Base-by-base conservation (phyloP, 2,888 invertebrate genomes). In the Stenoptilia bipunctidactyla region DNA sequence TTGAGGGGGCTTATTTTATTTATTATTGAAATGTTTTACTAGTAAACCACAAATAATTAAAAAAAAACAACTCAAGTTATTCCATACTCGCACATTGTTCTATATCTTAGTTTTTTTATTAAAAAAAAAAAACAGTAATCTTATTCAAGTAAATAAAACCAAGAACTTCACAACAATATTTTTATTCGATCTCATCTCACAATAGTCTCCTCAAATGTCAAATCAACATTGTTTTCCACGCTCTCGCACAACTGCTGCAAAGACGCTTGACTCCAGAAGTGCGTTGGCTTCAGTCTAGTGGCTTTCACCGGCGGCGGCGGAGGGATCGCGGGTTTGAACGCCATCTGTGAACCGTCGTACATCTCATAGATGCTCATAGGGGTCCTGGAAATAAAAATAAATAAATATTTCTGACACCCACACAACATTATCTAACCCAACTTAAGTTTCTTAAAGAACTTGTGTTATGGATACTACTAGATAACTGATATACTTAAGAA, bases 291-390 rank as follows among this genome's bases (percentile, higher is more conserved):
- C 46, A 66, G 75, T 35, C 73, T 69, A 14, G 62, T 12, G 2
- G 45, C 70, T 47, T 82, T 85, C 1, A 87, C 87, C 34, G 86
- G 70, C 1, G 25, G 30, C 13, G 90, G 90, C 34, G 89, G 72
- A n/a, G 90, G 87, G 13, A 93, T 84, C 0, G 90, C 60, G 0
- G 93, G 93, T 61, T 89, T 90, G 61, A 94, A 93, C 2, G 87
- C 80, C 87, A 93, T 90, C 55, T 88, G 75, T 0, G 88, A 86
- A 40, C 92, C 89, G 64, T 92, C 88, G 65, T 87, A 92, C 37
- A 86, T 73, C 1, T 72, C 68, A 55, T 85, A 89, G 14, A 92
- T 68, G 49, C 92, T 87, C 37, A 87, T 83, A 0, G 91, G 85
- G 0, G 87, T 71, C 52, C 92, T 92, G 66, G 13, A 64, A 66